Evolutionary conservation across 2,797 vertebrate genomes (phyloP).

Genomic region (Chrosomus eos): DNA sequence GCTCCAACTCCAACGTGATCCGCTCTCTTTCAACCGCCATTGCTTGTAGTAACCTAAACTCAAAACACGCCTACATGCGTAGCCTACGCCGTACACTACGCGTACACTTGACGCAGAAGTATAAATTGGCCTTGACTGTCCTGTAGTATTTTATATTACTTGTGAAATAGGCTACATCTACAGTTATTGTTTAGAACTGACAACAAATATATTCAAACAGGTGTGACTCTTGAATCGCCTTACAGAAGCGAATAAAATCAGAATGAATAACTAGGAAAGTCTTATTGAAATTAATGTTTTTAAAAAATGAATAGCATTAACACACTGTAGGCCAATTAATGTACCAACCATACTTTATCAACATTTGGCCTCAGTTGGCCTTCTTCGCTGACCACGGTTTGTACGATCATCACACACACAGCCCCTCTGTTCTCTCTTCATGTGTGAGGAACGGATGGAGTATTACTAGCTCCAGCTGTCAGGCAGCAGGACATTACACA

Average conservation of each 20-base stretch:
- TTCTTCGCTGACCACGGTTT: neutral
- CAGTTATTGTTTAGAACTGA: neutral
- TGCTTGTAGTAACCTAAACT: too few relatives aligned
- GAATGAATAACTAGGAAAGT: neutral
- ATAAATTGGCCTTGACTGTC: too few relatives aligned
- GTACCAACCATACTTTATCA: neutral
- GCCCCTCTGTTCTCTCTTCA: constrained; percentile 19
- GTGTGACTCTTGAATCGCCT: neutral
- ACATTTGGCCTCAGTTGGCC: neutral
- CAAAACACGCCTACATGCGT: too few relatives aligned
- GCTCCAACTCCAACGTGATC: too few relatives aligned
- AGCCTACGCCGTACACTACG: too few relatives aligned
- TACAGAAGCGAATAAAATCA: neutral
- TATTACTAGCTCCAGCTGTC: constrained; percentile 51
- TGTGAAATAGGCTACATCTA: neutral
- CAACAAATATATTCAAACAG: neutral
- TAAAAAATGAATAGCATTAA: neutral
- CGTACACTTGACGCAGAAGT: too few relatives aligned
- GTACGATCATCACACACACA: neutral
- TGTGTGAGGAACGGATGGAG: constrained; percentile 20
- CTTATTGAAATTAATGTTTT: neutral
- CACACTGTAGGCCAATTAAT: too few relatives aligned
- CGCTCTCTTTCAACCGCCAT: too few relatives aligned
- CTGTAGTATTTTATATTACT: neutral
- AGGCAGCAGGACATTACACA: constrained; percentile 48